Base-by-base conservation (phyloP, 2,888 invertebrate species). In the Leptopilina syphax region DNA sequence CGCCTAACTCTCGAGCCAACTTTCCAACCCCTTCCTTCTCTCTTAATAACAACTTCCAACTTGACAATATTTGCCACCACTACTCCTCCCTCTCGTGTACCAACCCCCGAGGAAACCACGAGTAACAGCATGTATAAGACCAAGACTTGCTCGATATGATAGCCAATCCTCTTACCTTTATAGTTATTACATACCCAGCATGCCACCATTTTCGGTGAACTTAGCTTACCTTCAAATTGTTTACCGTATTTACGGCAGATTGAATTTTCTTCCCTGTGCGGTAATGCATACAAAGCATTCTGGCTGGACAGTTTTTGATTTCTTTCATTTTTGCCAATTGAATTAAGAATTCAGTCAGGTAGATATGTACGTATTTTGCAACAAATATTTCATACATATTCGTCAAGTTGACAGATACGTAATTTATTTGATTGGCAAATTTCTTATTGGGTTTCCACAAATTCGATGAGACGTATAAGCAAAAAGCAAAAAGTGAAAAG, bases 131-230 rank as follows among this genome's bases (percentile, higher is more conserved):
- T 73, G 73, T 73, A 57, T 73, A 54, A 27, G n/a, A 57, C 73
- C 34, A 8, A 73, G 54, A 73, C 76, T 63, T 77, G 79, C 81
- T 81, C 83, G 77, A 87, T 85, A 86, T 85, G 87, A 89, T 87
- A 86, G 87, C 86, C 89, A 88, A 89, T 88, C 86, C 83, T 86
- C 85, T 88, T 86, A 86, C 89, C 86, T 89, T 89, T 89, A 89
- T 87, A 89, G 88, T 89, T 89, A 89, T 89, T 87, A 88, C 86
- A 79, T 79, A 82, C 81, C 82, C 81, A 77, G 83, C 80, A 80
- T 81, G 76, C 78, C 80, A 77, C 34, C 54, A 73, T 73, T 73
- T 34, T 57, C 57, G 50, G 54, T 50, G 34, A 57, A 84, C 82
- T 80, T 81, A 83, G 83, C 83, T 86, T 84, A 83, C 83, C 83